Evolutionary conservation across 1,140 invertebrate genomes (phyloP).

Genomic region (Glossosoma conforme): DNA sequence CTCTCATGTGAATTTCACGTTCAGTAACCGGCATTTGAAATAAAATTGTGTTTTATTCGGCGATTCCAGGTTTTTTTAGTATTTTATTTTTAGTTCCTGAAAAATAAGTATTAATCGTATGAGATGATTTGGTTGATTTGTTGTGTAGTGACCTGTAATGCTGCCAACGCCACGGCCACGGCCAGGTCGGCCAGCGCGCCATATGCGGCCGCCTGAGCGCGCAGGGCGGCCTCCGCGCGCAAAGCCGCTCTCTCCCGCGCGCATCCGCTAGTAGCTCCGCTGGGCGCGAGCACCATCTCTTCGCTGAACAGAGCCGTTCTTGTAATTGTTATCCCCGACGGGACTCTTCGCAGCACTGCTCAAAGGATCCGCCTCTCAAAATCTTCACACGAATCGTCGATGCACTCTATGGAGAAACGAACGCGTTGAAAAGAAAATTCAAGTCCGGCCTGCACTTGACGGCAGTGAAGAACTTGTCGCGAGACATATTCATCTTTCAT

Average conservation of each 20-base stretch:
- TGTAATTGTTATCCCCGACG: neutral
- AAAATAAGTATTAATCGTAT: too few species aligned
- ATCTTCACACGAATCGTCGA: neutral
- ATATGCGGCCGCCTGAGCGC: slow-evolving; percentile 19
- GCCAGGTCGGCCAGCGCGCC: slow-evolving; percentile 22
- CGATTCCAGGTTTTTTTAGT: too few species aligned
- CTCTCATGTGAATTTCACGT: too few species aligned
- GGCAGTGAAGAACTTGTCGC: neutral
- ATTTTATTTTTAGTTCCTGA: too few species aligned
- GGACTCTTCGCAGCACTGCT: neutral
- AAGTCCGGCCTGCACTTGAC: slow-evolving; percentile 10
- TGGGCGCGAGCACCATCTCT: slow-evolving; percentile 20
- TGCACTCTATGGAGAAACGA: slow-evolving; percentile 8
- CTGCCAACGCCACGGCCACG: slow-evolving; percentile 16
- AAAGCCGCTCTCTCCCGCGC: too few species aligned
- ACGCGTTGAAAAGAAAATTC: slow-evolving; percentile 1
- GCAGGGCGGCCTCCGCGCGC: slow-evolving; percentile 7
- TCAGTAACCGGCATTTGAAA: too few species aligned
- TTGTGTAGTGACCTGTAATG: slow-evolving; percentile 30
- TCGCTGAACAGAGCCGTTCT: slow-evolving; percentile 6
- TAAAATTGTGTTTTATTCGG: too few species aligned
- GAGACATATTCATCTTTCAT: neutral
- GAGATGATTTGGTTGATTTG: neutral
- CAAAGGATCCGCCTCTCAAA: neutral
- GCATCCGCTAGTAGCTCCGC: slow-evolving; percentile 8